Evolutionary conservation across 1,140 invertebrate species (phyloP).

Genomic region (Drosophila sechellia): DNA sequence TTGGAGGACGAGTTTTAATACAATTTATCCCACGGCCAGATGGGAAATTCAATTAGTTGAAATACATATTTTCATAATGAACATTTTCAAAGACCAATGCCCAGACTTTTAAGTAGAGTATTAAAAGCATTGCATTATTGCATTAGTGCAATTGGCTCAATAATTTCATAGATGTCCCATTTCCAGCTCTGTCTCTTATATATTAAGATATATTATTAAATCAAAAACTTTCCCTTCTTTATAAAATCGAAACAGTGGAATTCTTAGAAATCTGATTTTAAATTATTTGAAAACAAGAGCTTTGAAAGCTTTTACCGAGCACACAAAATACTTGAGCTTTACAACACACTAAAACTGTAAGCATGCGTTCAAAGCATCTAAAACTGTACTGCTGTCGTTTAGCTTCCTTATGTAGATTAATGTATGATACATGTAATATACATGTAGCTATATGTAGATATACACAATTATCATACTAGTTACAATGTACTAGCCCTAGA

Average conservation of each 20-base stretch:
- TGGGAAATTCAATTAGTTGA: constrained; percentile 51
- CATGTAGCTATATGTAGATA: not conserved
- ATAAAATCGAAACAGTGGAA: too few species aligned
- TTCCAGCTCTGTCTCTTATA: too few species aligned
- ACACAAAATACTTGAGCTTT: not conserved
- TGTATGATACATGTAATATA: not conserved
- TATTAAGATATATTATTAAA: too few species aligned
- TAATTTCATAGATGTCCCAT: too few species aligned
- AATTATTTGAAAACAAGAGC: not conserved
- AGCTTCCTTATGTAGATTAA: not conserved
- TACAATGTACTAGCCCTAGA: not conserved
- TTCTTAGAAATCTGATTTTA: not conserved
- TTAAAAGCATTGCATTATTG: not conserved
- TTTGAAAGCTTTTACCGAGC: not conserved
- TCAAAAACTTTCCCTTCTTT: too few species aligned
- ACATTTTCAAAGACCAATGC: not conserved
- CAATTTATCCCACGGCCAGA: constrained; percentile 16
- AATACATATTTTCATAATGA: not conserved
- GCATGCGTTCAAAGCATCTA: not conserved
- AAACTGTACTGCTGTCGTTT: not conserved
- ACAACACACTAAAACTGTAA: not conserved
- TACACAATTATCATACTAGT: too few species aligned
- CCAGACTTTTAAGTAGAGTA: not conserved
- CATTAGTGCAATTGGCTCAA: too few species aligned
- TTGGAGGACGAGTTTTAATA: constrained; percentile 1